Evolutionary conservation across 2,797 vertebrate genomes (phyloP).

Genomic region (Pseudochirops cupreus): DNA sequence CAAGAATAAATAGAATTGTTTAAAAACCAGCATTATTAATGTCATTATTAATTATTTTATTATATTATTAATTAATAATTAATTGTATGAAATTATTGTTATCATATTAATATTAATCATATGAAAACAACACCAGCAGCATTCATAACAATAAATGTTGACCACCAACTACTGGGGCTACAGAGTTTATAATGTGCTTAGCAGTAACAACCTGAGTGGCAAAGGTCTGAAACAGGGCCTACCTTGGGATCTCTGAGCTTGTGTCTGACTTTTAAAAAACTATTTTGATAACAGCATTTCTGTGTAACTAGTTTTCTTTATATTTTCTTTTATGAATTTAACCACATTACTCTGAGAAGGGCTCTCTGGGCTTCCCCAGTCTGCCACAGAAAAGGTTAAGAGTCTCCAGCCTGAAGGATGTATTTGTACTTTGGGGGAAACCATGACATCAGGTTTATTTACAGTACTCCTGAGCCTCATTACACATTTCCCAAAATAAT

Average conservation of each 20-base stretch:
- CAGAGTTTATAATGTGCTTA: slow-evolving; percentile 63
- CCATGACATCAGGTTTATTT: slow-evolving; percentile 67
- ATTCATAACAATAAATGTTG: background rate
- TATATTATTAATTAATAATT: too few relatives aligned
- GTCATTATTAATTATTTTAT: too few relatives aligned
- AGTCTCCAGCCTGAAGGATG: slow-evolving; percentile 12
- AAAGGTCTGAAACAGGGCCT: slow-evolving; percentile 36
- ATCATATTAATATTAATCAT: background rate
- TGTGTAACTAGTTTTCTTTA: background rate
- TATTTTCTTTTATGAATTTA: background rate
- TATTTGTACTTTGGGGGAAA: slow-evolving; percentile 28
- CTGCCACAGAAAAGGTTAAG: background rate
- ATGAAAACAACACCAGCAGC: background rate
- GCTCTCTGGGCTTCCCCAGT: background rate
- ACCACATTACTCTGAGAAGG: background rate
- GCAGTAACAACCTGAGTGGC: slow-evolving; percentile 66
- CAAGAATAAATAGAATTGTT: background rate
- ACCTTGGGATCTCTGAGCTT: background rate
- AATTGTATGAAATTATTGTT: too few relatives aligned
- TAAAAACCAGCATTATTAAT: background rate
- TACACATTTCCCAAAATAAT: slow-evolving; percentile 77
- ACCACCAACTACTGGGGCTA: slow-evolving; percentile 30
- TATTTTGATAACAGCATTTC: background rate
- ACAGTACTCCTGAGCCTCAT: slow-evolving; percentile 77
- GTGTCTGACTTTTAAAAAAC: background rate